Evolutionary conservation across 1,140 invertebrate species (phyloP).

Genomic region (Harlomillsia oculata): DNA sequence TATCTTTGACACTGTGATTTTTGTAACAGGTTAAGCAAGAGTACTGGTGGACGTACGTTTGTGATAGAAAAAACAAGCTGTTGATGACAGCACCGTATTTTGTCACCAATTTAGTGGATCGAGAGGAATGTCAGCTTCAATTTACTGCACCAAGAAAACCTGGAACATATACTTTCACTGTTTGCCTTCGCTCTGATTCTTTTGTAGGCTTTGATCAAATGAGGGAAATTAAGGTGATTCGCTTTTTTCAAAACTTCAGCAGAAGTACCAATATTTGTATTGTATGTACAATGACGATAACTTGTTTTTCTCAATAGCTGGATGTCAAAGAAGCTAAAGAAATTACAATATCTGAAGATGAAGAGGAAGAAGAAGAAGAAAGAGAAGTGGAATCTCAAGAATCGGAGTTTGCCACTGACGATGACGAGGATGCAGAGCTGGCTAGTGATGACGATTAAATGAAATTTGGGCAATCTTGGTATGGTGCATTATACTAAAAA

Average conservation of each 20-base stretch:
- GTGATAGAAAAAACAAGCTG: conserved; percentile 81
- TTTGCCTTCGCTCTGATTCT: conserved; percentile 88
- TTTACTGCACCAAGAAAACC: conserved; percentile 92
- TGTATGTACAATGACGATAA: conserved; percentile 16
- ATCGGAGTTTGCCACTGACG: conserved; percentile 61
- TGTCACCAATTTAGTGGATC: conserved; percentile 68
- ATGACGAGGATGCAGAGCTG: conserved; percentile 51
- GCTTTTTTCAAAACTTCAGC: background rate
- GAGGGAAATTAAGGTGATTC: conserved; percentile 70
- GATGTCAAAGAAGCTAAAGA: conserved; percentile 91
- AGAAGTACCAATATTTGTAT: background rate
- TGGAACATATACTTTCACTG: conserved; percentile 85
- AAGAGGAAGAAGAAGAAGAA: conserved; percentile 85
- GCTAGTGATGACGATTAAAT: conserved; percentile 37
- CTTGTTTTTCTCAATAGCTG: conserved; percentile 51
- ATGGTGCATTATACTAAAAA: background rate
- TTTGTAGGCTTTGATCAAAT: conserved; percentile 86
- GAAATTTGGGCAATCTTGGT: background rate
- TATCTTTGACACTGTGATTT: conserved; percentile 15
- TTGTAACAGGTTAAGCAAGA: conserved; percentile 79
- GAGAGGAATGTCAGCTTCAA: conserved; percentile 80
- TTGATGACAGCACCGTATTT: conserved; percentile 83
- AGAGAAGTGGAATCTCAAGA: conserved; percentile 53
- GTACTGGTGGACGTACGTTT: conserved; percentile 98
- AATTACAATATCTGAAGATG: conserved; percentile 88